Percentiles rank a stretch among this genome's conserved stretches.
Conservation (phyloP, 1,140 invertebrate species). For the Microplitis demolitor region DNA sequence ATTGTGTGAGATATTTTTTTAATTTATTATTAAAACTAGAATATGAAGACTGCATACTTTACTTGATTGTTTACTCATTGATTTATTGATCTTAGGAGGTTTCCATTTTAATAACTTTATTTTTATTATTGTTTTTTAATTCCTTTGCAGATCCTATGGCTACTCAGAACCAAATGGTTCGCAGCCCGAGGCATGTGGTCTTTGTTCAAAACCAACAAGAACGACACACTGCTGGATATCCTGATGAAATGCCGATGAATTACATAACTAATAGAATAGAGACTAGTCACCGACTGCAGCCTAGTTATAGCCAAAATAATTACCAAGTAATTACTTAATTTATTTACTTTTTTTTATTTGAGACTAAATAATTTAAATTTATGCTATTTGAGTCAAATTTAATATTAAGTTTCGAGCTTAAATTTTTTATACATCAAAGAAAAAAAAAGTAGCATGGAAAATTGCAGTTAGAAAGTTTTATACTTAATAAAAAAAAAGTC, state of each 20-base stretch:
- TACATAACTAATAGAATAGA: conserved; percentile 48
- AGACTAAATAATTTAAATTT: no score
- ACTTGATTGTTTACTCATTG: neutral
- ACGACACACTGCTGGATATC: conserved; percentile 48
- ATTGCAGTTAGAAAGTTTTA: no score
- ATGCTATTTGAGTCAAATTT: neutral
- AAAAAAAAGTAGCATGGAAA: conserved; percentile 11
- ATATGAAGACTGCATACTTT: no score
- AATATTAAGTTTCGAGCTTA: neutral
- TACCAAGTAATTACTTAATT: conserved; percentile 40
- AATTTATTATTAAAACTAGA: no score
- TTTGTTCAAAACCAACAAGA: conserved; percentile 51
- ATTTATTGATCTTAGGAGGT: neutral
- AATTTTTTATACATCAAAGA: neutral
- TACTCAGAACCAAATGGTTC: conserved; percentile 41
- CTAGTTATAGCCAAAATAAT: conserved; percentile 42
- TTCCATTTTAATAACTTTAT: neutral
- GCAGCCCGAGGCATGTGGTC: conserved; percentile 52
- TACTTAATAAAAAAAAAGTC: no score
- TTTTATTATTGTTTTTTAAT: no score
- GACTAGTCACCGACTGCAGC: conserved; percentile 37
- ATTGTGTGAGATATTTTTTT: conserved; percentile 47
- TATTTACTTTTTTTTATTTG: neutral
- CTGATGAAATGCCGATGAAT: conserved; percentile 49
- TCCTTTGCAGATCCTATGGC: conserved; percentile 33